These are phyloP conservation scores for Syrrhaptes paradoxus DNA, from an alignment of 2,113 vertebrate genomes.

Conservation along the genomic window DNA sequence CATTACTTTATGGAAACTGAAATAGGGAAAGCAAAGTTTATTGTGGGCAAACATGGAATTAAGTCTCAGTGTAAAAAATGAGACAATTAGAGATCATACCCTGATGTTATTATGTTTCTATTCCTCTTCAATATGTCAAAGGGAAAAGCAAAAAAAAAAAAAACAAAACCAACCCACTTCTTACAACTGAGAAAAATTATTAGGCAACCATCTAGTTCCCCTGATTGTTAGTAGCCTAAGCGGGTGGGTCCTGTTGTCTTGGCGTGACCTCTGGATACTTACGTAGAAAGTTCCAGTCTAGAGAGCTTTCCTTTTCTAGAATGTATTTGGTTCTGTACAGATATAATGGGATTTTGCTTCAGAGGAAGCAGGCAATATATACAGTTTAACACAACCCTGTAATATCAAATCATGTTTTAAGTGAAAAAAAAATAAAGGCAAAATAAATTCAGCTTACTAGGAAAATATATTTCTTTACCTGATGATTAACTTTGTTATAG, in stretches of 20 bases:
- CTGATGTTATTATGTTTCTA: not conserved
- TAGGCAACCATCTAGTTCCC: not conserved
- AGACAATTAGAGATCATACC: not conserved
- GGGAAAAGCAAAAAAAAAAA: not conserved
- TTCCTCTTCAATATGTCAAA: not conserved
- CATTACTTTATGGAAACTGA: not conserved
- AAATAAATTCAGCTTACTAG: not conserved
- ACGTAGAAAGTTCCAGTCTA: not conserved
- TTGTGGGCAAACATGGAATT: not conserved
- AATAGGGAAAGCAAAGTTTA: not conserved
- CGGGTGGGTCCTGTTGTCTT: not conserved
- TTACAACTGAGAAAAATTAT: not conserved
- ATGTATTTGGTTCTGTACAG: not conserved
- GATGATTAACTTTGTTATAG: not conserved
- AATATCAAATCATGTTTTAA: not conserved
- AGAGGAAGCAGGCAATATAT: not conserved
- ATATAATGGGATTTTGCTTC: not conserved
- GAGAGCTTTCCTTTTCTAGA: not conserved
- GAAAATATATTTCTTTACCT: not conserved
- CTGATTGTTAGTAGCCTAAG: not conserved
- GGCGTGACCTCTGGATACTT: not conserved
- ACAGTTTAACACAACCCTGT: not conserved
- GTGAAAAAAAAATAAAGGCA: not conserved
- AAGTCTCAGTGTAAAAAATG: not conserved
- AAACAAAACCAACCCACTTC: not conserved